phyloP scores from a whole-genome alignment of 1,140 invertebrate genomes.

The Drosophila parvula region DNA sequence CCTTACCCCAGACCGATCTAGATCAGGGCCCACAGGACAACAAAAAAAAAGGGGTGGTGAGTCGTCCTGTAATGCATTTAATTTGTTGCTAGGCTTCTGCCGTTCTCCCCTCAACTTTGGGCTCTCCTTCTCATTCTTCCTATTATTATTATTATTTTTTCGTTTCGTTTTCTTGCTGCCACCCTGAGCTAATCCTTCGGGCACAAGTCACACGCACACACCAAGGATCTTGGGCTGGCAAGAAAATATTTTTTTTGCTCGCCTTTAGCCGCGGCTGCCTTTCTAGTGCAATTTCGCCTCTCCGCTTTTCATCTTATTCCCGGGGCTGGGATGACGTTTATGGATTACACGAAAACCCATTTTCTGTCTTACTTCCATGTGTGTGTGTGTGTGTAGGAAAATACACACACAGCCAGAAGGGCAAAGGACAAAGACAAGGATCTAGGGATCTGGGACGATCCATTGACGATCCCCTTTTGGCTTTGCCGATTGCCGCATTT shows the following conservation, averaged over 20 bases:
- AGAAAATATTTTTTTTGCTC: conserved; percentile 68
- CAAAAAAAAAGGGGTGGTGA: conserved; percentile 65
- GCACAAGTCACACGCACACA: conserved; percentile 59
- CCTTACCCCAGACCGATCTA: conserved; percentile 45
- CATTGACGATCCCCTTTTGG: conserved; percentile 34
- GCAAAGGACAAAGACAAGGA: conserved; percentile 44
- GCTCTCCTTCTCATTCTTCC: neutral
- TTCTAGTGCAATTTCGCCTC: conserved; percentile 55
- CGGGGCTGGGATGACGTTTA: conserved; percentile 75
- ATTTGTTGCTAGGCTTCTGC: conserved; percentile 70
- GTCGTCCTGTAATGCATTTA: conserved; percentile 72
- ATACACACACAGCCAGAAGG: conserved; percentile 13
- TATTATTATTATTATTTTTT: neutral
- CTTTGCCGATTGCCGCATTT: conserved; percentile 42
- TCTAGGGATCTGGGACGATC: conserved; percentile 40
- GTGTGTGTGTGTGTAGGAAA: conserved; percentile 10
- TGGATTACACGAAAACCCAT: conserved; percentile 81
- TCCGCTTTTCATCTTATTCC: conserved; percentile 10
- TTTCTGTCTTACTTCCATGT: conserved; percentile 22
- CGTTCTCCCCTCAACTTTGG: conserved; percentile 1
- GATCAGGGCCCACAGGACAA: conserved; percentile 52
- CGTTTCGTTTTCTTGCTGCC: conserved; percentile 17
- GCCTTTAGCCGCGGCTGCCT: conserved; percentile 55
- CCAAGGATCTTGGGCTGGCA: conserved; percentile 43
- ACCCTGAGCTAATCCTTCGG: conserved; percentile 67